Base-by-base conservation (phyloP, 2,888 invertebrate genomes). In the Clepsis dumicolana region DNA sequence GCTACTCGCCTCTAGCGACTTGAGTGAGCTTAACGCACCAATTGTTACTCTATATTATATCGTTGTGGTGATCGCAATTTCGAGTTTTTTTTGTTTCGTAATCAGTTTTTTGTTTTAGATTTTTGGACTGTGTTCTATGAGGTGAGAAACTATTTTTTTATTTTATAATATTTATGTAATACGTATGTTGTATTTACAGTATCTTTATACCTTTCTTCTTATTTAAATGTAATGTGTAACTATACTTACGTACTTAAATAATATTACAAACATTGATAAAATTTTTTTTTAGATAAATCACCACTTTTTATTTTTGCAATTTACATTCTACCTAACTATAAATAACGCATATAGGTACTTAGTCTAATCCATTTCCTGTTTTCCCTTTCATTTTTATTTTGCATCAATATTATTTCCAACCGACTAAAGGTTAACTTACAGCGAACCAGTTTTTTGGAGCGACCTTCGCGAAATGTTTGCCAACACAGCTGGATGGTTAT, bases 381-480 rank as follows among this genome's bases (percentile, higher is more conserved):
- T 10, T 21, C 3, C 48, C 21, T 48, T 48, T 48, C 44, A 44
- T 44, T 44, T 44, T 18, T 8, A 18, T 18, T 10, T 21, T 48
- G 12, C 18, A 48, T 48, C 8, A 21, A 18, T 18, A 44, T 48
- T 12, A 48, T 21, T 48, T 4, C 48, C 21, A 21, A 21, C 48
- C 48, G 21, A 21, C 21, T 48, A 48, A 12, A 18, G 48, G 35
- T 18, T 16, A 21, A 4, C 18, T 48, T 48, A 18, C 21, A 21
- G 54, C 12, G 29, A 54, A 29, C 54, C 29, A 54, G 54, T 54
- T 41, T 41, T 16, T 25, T 24, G 21, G 2, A 2, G 29, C 44
- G 67, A 67, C 67, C 67, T 63, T 67, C 56, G 24, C 27, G 25
- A n/a, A 44, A 14, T 67, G 62, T 67, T 63, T 67, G 50, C 48